Evolutionary conservation across 2,797 vertebrate genomes (phyloP), one percentile per base, ranked within the genome.

Genomic region (Hephaestus fuliginosus): DNA sequence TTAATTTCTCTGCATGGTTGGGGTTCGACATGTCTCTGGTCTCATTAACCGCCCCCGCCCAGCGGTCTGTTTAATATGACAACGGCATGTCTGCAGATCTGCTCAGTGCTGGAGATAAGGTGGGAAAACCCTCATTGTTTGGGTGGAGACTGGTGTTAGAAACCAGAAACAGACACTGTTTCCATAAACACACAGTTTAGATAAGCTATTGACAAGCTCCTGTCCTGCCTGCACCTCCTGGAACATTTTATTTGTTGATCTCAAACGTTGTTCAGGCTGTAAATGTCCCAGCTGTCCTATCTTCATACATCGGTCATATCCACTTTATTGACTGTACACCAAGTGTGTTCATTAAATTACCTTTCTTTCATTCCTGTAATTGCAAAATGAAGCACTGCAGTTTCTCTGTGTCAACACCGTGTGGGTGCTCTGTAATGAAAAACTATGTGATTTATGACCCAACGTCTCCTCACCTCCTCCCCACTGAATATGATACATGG

Each of bases 371-470:
- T 65, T 76, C 55, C 36, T 57, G 55, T 84, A 75, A 83, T 74
- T 82, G 84, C 20, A 25, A 58, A 82, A 77, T 62, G 63, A 88
- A 81, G 60, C 41, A 7, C 44, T 49, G 52, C 52, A 15, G 53
- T 82, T 82, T 78, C 28, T 82, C 69, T 43, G 36, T 72, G 82
- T 88, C 76, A 75, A 82, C 82, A 61, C 53, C 3, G 71, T 36
- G 53, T 61, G 69, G 67, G 52, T 56, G 76, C 70, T 69, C 43
- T 25, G 0, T 68, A 78, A 66, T 82, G 85, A 83, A 79, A 70
- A 70, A 55, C 49, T 64, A 41, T 48, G 58, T 89, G 90, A 92
- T 91, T 92, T 88, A 91, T 76, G 74, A 56, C 33, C 62, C 61
- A 3, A 53, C 30, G 62, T 55, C 33, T 48, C 46, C 28, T 51